Percentiles rank a stretch among this genome's conserved stretches.
These are phyloP conservation scores for Drosophila teissieri DNA, from an alignment of 1,140 invertebrate species.

Conservation along the genomic window DNA sequence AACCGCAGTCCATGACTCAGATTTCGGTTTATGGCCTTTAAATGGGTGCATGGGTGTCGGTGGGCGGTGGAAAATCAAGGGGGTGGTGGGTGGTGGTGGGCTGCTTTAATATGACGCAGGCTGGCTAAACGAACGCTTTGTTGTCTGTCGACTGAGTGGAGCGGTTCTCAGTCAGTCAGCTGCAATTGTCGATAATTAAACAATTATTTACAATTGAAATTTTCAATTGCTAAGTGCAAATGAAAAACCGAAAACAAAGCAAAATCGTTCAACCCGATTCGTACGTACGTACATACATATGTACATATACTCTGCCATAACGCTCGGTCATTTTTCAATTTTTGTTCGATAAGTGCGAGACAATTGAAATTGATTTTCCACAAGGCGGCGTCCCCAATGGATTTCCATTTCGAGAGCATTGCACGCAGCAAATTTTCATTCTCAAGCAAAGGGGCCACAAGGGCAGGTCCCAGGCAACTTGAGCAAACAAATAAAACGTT, in stretches of 20 bases:
- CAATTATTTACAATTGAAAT: slow-evolving; percentile 78
- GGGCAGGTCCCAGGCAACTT: slow-evolving; percentile 56
- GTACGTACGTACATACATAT: too few species aligned
- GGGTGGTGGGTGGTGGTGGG: not conserved
- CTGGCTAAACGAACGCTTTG: slow-evolving; percentile 45
- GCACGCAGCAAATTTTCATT: slow-evolving; percentile 24
- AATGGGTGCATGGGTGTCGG: slow-evolving; percentile 18
- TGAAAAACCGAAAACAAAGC: slow-evolving; percentile 50
- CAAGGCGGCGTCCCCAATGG: slow-evolving; percentile 49
- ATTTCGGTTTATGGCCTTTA: slow-evolving; percentile 53
- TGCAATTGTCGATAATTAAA: slow-evolving; percentile 76
- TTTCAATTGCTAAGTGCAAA: slow-evolving; percentile 65
- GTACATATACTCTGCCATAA: too few species aligned
- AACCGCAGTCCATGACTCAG: slow-evolving; percentile 46
- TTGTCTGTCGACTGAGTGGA: slow-evolving; percentile 23
- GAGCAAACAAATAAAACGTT: slow-evolving; percentile 73
- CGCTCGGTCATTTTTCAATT: slow-evolving; percentile 3
- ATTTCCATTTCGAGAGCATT: slow-evolving; percentile 40
- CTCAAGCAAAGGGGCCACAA: slow-evolving; percentile 14
- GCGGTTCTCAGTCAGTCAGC: slow-evolving; percentile 20
- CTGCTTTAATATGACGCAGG: slow-evolving; percentile 29
- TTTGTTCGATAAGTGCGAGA: slow-evolving; percentile 62
- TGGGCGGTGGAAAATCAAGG: not conserved
- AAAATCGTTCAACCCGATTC: slow-evolving; percentile 1
- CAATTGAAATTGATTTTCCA: slow-evolving; percentile 77